phyloP scores from a whole-genome alignment of 2,888 invertebrate species.

The Troides helena region DNA sequence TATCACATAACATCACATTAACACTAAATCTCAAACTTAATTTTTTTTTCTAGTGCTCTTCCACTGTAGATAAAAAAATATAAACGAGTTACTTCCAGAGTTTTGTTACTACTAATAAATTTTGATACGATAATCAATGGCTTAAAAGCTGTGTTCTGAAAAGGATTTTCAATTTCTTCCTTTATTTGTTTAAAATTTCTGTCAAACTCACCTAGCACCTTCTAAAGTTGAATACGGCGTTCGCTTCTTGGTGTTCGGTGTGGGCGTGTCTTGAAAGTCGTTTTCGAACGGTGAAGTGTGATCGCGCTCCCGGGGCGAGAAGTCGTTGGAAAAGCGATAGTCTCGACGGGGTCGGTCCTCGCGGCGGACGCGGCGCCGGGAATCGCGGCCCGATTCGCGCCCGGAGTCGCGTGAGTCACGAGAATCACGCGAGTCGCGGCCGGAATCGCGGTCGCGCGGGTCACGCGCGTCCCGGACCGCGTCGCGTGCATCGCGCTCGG shows the following conservation, averaged over 20 bases:
- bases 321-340: slow-evolving; percentile 82
- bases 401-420: slow-evolving; percentile 58
- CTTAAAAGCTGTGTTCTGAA: neutral
- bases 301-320: slow-evolving; percentile 76
- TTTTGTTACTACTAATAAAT: no score
- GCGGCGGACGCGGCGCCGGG: slow-evolving; percentile 41
- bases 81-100: no score
- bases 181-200: neutral
- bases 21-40: no score
- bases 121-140: no score
- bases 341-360: slow-evolving; percentile 41
- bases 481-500: slow-evolving; percentile 43
- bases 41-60: no score
- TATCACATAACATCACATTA: no score
- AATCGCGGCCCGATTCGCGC: slow-evolving; percentile 48
- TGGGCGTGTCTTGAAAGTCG: slow-evolving; percentile 76
- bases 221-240: slow-evolving; percentile 65
- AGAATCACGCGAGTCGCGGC: slow-evolving; percentile 45
- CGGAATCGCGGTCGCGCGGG: slow-evolving; percentile 46
- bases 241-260: slow-evolving; percentile 58
- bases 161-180: neutral
- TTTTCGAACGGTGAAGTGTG: slow-evolving; percentile 82
- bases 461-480: slow-evolving; percentile 36
- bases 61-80: no score
- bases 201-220: slow-evolving; percentile 56